Base-by-base conservation (phyloP, 2,888 invertebrate genomes). In the Archips crataeganus region DNA sequence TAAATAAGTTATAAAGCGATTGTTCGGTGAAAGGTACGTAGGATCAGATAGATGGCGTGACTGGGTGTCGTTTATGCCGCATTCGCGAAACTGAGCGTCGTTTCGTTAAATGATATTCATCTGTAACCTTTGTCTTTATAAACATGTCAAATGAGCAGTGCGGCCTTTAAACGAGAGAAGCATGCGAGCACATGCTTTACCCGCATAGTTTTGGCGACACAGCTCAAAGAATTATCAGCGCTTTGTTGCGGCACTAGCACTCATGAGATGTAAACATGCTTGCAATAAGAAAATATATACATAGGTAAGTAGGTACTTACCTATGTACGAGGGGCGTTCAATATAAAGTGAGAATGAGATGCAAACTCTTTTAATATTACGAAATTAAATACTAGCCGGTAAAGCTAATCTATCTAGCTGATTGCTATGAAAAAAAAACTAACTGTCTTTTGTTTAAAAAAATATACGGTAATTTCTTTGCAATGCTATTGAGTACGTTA, bases 1-100 rank as follows among this genome's bases (percentile, higher is more conserved):
- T 94, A 93, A 94, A 90, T 93, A 93, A 94, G 94, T 93, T 93
- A 93, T 94, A 93, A 89, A 89, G 89, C 88, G 92, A 93, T 93
- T 89, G 92, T 88, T 88, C 84, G 83, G 79, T 80, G 80, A 88
- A 86, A 86, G 87, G 90, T 90, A 86, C 85, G 88, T 87, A 85
- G 88, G 85, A 92, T 93, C 92, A 88, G 92, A 93, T 92, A 91
- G 91, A 93, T 94, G 93, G 92, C 94, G 94, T 94, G 94, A 94
- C 94, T 94, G 82, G 85, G 89, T 86, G 92, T 93, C 94, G 90
- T 94, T 94, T 93, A 90, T 87, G 89, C 87, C 80, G 85, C 85
- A 81, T 86, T 87, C 84, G 88, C 88, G 87, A 90, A 88, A 90
- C 90, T 87, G 88, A 90, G 88, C 86, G 89, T 90, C 92, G 92